These are phyloP conservation scores for Wasmannia auropunctata DNA, from an alignment of 1,140 invertebrate genomes.

Conservation along the genomic window DNA sequence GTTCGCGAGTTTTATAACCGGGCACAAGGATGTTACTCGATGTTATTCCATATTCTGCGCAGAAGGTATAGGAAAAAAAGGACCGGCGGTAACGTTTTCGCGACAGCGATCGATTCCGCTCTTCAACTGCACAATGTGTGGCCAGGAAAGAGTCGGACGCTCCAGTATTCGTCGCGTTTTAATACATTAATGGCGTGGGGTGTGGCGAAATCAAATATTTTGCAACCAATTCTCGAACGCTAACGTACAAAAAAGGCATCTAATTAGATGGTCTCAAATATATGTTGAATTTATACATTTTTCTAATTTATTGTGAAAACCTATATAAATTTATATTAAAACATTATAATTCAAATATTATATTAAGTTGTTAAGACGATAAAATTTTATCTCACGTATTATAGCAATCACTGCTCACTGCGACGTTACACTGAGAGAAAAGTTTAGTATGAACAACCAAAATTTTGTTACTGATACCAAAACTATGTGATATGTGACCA, in stretches of 20 bases:
- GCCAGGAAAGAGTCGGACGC: not conserved
- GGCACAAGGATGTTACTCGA: not conserved
- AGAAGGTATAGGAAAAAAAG: not conserved
- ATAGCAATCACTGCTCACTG: not conserved
- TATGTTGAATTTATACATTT: not conserved
- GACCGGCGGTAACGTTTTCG: not conserved
- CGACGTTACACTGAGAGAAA: too few relatives aligned
- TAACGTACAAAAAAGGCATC: not conserved
- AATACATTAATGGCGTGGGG: conserved; percentile 33
- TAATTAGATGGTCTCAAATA: not conserved
- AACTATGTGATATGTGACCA: too few relatives aligned
- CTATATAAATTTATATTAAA: not conserved
- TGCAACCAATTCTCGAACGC: not conserved
- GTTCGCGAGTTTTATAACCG: not conserved
- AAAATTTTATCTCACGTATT: not conserved
- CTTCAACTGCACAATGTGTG: not conserved
- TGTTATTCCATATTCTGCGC: not conserved
- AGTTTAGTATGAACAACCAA: too few relatives aligned
- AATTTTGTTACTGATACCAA: too few relatives aligned
- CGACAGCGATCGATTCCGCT: not conserved
- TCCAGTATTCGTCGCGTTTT: not conserved
- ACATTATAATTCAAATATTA: too few relatives aligned
- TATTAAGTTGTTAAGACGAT: not conserved
- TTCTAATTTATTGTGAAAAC: not conserved
- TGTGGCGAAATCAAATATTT: conserved; percentile 41